Evolutionary conservation across 2,888 invertebrate species (phyloP).

Genomic region (Latheticus oryzae): DNA sequence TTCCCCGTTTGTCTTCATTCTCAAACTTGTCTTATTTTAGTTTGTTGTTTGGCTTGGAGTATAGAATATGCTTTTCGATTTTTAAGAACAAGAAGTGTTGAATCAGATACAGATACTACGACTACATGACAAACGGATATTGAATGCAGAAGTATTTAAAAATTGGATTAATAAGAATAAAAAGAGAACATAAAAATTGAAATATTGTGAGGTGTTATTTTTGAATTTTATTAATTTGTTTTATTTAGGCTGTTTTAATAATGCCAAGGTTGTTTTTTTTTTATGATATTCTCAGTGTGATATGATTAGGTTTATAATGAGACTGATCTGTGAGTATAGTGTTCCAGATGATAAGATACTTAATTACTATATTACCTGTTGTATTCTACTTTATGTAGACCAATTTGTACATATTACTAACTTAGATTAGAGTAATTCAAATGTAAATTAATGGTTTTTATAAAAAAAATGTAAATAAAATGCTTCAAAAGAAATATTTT

Average conservation of each 20-base stretch:
- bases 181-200: conserved; percentile 2
- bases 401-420: conserved; percentile 41
- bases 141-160: conserved; percentile 39
- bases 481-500: not conserved
- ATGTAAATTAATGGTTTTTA: conserved; percentile 30
- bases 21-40: conserved; percentile 76
- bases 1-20: conserved; percentile 79
- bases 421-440: conserved; percentile 7
- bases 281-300: conserved; percentile 46
- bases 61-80: conserved; percentile 70
- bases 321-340: conserved; percentile 49
- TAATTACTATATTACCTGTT: conserved; percentile 31
- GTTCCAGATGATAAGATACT: conserved; percentile 41
- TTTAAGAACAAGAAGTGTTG: conserved; percentile 59
- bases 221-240: conserved; percentile 13
- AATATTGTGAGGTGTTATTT: conserved; percentile 1
- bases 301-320: conserved; percentile 48
- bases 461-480: conserved; percentile 27
- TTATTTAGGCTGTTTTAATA: conserved; percentile 1
- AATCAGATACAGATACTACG: conserved; percentile 59
- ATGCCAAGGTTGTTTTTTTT: conserved; percentile 9
- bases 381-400: conserved; percentile 28
- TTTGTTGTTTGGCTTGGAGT: conserved; percentile 77
- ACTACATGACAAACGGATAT: conserved; percentile 54
- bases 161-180: conserved; percentile 1